A percentile compares a stretch with the other conserved stretches of the same genome.
Evolutionary conservation across 1,140 invertebrate genomes (phyloP).

Genomic region (Octopus bimaculoides): DNA sequence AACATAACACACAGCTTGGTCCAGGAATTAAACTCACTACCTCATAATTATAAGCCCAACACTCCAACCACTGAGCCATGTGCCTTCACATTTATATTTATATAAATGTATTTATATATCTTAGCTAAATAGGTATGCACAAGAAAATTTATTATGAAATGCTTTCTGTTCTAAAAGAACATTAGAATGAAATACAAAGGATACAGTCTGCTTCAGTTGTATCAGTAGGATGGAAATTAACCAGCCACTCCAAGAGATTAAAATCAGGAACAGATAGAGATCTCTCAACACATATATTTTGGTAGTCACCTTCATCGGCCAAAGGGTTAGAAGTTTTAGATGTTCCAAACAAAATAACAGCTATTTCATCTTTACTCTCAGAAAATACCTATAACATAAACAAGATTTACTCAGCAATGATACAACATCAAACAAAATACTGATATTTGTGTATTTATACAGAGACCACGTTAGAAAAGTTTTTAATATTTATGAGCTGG

Average conservation of each 20-base stretch:
- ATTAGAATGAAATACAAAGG: conserved; percentile 29
- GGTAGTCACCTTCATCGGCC: conserved; percentile 45
- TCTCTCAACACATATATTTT: conserved; percentile 54
- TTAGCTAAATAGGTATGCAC: no score
- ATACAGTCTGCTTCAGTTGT: conserved; percentile 57
- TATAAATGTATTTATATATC: no score
- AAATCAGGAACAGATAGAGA: conserved; percentile 54
- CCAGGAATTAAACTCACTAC: no score
- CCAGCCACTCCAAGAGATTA: conserved; percentile 56
- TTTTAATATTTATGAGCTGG: no score
- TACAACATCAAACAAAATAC: no score
- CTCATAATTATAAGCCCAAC: no score
- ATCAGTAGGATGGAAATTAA: conserved; percentile 51
- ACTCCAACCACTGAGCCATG: no score
- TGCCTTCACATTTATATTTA: no score
- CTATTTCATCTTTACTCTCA: conserved; percentile 61
- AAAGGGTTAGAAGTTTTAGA: conserved; percentile 58
- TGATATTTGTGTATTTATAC: no score
- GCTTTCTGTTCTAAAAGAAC: background rate
- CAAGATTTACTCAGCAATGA: background rate
- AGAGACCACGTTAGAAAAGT: no score
- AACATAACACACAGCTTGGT: no score
- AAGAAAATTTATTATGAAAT: no score
- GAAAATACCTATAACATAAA: conserved; percentile 57
- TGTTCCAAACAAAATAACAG: conserved; percentile 59